Evolutionary conservation across 2,888 invertebrate species (phyloP).

Genomic region (Melanophora roralis): DNA sequence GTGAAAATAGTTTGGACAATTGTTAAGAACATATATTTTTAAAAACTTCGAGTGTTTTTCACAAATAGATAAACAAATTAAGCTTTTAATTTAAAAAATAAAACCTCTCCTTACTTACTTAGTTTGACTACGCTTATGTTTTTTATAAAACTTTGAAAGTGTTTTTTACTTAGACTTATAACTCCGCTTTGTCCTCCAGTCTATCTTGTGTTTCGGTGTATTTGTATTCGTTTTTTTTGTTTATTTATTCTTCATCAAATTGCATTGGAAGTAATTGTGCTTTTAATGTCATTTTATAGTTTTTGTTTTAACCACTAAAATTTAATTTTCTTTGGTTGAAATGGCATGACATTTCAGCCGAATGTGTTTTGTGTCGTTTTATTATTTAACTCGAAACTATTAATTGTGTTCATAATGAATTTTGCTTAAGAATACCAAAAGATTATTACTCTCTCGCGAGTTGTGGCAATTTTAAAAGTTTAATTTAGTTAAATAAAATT

Average conservation of each 20-base stretch:
- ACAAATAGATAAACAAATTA: too few relatives aligned
- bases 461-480: constrained; percentile 2
- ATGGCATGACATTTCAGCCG: neutral
- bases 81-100: too few relatives aligned
- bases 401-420: constrained; percentile 23
- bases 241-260: constrained; percentile 24
- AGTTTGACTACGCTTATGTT: neutral
- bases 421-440: neutral
- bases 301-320: constrained; percentile 51
- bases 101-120: too few relatives aligned
- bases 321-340: constrained; percentile 52
- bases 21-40: too few relatives aligned
- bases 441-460: neutral
- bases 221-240: too few relatives aligned
- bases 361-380: constrained; percentile 5
- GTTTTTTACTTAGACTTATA: constrained; percentile 10
- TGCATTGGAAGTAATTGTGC: constrained; percentile 48
- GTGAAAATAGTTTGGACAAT: too few relatives aligned
- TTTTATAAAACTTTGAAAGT: neutral
- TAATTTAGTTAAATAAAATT: neutral
- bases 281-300: constrained; percentile 46
- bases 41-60: too few relatives aligned
- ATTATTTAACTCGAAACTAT: constrained; percentile 6
- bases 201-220: neutral
- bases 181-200: neutral